Evolutionary conservation across 2,888 invertebrate genomes (phyloP).

Genomic region (Rhagophthalmus giganteus): DNA sequence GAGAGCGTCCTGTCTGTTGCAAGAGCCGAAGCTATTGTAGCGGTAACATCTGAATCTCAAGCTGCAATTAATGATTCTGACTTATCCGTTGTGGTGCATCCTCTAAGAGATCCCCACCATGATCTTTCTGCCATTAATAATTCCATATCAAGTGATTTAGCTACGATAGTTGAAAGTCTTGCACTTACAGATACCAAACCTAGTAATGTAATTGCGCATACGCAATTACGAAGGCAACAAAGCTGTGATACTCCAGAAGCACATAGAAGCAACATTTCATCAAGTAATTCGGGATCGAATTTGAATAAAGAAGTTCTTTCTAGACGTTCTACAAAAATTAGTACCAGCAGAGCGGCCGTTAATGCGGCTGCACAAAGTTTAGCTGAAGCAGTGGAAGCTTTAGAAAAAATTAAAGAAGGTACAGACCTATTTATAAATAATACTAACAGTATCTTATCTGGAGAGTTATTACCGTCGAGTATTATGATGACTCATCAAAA

Average conservation of each 20-base stretch:
- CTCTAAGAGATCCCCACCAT: slow-evolving; percentile 64
- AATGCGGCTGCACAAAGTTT: slow-evolving; percentile 53
- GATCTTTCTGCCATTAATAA: slow-evolving; percentile 74
- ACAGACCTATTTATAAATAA: slow-evolving; percentile 76
- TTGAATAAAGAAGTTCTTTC: slow-evolving; percentile 46
- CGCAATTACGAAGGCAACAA: slow-evolving; percentile 44
- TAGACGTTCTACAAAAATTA: slow-evolving; percentile 46
- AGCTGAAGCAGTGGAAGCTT: slow-evolving; percentile 64
- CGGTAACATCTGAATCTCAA: slow-evolving; percentile 57
- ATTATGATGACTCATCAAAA: slow-evolving; percentile 44
- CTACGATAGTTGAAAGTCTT: slow-evolving; percentile 83
- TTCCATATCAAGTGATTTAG: slow-evolving; percentile 72
- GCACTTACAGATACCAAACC: slow-evolving; percentile 64
- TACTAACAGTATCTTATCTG: slow-evolving; percentile 76
- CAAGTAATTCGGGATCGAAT: slow-evolving; percentile 47
- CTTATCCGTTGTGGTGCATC: slow-evolving; percentile 63
- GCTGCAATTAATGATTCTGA: slow-evolving; percentile 60
- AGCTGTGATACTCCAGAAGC: slow-evolving; percentile 47
- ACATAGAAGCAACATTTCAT: slow-evolving; percentile 42
- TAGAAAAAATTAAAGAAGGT: slow-evolving; percentile 69
- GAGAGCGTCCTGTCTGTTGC: slow-evolving; percentile 78
- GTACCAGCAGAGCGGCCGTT: slow-evolving; percentile 48
- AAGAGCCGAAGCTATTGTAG: slow-evolving; percentile 69
- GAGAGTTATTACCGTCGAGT: slow-evolving; percentile 57
- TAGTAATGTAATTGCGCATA: slow-evolving; percentile 35